Base-by-base conservation (phyloP, 2,113 vertebrate species). In the Cyphomyrus plagiostoma region DNA sequence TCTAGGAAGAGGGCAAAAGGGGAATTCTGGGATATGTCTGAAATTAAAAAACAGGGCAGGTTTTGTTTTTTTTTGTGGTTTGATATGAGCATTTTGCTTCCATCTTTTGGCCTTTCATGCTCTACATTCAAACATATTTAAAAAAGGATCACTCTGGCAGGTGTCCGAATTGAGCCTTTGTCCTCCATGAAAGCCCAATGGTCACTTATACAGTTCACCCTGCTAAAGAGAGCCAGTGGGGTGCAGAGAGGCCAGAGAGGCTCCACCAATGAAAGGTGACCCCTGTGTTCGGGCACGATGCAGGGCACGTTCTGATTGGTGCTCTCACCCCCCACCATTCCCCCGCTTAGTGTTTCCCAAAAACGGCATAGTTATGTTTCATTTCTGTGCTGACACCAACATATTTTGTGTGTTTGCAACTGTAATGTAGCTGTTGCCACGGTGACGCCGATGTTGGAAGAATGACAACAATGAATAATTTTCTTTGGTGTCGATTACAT, bases 401-500 rank as follows among this genome's bases (percentile, higher is more conserved):
- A 9, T 23, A 21, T 48, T 49, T 21, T 19, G 8, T 48, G 46
- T 86, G 45, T 86, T n/a, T 50, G 83, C 48, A 4, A 23, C n/a
- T 50, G 48, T 48, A 26, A n/a, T 48, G 21, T 50, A 86, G 45
- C 83, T 86, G 23, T 23, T 86, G n/a, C 83, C 23, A 50, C 30
- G 45, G 83, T 26, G 35, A 80, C 5, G 26, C 30, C 5, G 35
- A 80, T 42, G 23, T 19, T 85, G 45, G 48, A 85, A 85, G 83
- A 85, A 85, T n/a, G 48, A 50, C 48, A 49, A 86, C 83, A 50
- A 49, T 50, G 10, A 9, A 50, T 86, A 50, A 6, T 50, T 50
- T 86, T 49, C 48, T 86, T 85, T 85, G 46, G 49, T 86, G 83
- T 86, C n/a, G 46, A 6, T 86, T 50, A 49, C 42, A 86, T 50